phyloP scores from a whole-genome alignment of 2,113 vertebrate species.

The Solea solea region DNA sequence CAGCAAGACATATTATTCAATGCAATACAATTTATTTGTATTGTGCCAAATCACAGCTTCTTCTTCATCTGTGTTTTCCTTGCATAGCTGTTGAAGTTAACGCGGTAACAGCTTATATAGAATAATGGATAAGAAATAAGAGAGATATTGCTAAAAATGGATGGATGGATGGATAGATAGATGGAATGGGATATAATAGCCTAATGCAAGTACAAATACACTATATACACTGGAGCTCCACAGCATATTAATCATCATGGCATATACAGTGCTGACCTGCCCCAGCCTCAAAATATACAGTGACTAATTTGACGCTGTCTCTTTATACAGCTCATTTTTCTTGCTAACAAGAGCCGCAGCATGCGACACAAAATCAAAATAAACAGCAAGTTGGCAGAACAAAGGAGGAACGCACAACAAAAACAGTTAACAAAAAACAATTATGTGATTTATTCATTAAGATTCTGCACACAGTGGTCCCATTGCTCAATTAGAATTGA shows the following conservation, averaged over 20 bases:
- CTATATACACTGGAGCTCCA: conserved; percentile 13
- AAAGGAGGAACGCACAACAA: conserved; percentile 14
- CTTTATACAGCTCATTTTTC: conserved; percentile 60
- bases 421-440: conserved; percentile 7
- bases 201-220: no score
- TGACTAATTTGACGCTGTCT: conserved; percentile 55
- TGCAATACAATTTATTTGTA: no score
- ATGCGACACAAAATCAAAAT: conserved; percentile 40
- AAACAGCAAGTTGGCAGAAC: conserved; percentile 35
- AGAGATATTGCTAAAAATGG: no score
- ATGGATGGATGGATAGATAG: neutral
- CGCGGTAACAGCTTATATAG: no score
- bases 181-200: neutral
- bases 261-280: conserved; percentile 27
- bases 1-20: no score
- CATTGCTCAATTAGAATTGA: neutral
- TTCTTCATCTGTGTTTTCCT: no score
- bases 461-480: conserved; percentile 9
- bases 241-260: conserved; percentile 61
- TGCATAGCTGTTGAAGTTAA: no score
- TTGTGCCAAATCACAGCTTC: no score
- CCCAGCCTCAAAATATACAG: conserved; percentile 45
- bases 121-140: no score
- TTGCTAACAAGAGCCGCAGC: conserved; percentile 46
- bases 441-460: conserved; percentile 39